Evolutionary conservation across 2,888 invertebrate species (phyloP), one percentile per base, ranked within the genome.

Genomic region (Anarsia innoxiella): DNA sequence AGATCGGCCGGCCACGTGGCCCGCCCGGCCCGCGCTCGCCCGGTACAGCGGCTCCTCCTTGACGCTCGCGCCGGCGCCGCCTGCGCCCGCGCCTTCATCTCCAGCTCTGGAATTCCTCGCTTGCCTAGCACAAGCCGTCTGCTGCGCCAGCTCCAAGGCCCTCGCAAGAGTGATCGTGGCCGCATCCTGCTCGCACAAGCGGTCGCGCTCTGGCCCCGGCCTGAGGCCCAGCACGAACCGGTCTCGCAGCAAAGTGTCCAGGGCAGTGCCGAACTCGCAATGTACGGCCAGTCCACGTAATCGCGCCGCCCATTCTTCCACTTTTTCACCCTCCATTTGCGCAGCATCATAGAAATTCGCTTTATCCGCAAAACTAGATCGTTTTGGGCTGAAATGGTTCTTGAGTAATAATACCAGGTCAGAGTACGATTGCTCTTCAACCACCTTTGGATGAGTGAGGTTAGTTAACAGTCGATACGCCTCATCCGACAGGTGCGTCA

Each of bases 191-290:
- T 42, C 41, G 27, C 33, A 44, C 6, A 47, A 16, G n/a, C 38
- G 40, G 6, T 44, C 43, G 16, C 44, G 41, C 15, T 39, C 41
- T n/a, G 47, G 38, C 6, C 46, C 46, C 5, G 42, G 19, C 8
- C 33, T 38, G 26, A 45, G 31, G 19, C 46, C 48, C 25, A 50
- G 43, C 31, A 50, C 41, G 29, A 48, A 50, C 31, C 45, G 45
- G 27, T 52, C 49, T n/a, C 29, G 36, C 2, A 49, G 23, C 8
- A 19, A 28, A 29, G 39, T 40, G 19, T 47, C 45, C 11, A 50
- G 26, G 9, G 42, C 45, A 12, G 37, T 23, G 23, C 46, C 48
- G 40, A 48, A 46, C 6, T 45, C 38, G 31, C 48, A 30, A n/a
- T 30, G 1, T 1, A 30, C 15, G 19, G 42, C 9, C 30, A 38